phyloP scores from a whole-genome alignment of 2,888 invertebrate species.

The Eupithecia pulchellata region DNA sequence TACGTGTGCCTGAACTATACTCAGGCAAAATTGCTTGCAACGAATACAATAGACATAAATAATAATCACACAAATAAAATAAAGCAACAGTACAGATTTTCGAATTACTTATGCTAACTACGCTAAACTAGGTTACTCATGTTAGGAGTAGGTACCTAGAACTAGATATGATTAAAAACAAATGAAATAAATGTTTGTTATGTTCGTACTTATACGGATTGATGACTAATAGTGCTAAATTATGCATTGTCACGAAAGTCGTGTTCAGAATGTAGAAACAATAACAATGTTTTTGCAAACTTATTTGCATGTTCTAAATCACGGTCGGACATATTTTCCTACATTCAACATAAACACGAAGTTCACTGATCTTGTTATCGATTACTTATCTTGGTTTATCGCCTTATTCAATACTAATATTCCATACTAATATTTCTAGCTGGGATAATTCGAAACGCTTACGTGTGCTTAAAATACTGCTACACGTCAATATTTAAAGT shows the following conservation, averaged over 20 bases:
- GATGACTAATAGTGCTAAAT: slow-evolving; percentile 54
- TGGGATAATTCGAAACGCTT: neutral
- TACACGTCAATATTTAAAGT: slow-evolving; percentile 32
- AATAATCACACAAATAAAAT: too few species aligned
- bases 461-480: slow-evolving; percentile 28
- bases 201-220: slow-evolving; percentile 42
- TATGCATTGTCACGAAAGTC: slow-evolving; percentile 60
- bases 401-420: slow-evolving; percentile 26
- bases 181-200: neutral
- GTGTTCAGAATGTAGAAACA: slow-evolving; percentile 29
- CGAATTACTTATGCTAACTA: too few species aligned
- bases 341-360: neutral
- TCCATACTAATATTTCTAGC: slow-evolving; percentile 45
- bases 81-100: too few species aligned
- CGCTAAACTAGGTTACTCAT: too few species aligned
- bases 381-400: slow-evolving; percentile 1
- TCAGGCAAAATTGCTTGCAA: too few species aligned
- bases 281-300: neutral
- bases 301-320: slow-evolving; percentile 5
- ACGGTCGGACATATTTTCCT: neutral
- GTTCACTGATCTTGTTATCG: neutral
- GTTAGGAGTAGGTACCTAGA: too few species aligned
- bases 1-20: too few species aligned
- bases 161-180: too few species aligned
- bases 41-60: too few species aligned